These are phyloP conservation scores for Sebastiscus albofasciatus DNA, from an alignment of 2,797 vertebrate genomes.

Conservation along the genomic window DNA sequence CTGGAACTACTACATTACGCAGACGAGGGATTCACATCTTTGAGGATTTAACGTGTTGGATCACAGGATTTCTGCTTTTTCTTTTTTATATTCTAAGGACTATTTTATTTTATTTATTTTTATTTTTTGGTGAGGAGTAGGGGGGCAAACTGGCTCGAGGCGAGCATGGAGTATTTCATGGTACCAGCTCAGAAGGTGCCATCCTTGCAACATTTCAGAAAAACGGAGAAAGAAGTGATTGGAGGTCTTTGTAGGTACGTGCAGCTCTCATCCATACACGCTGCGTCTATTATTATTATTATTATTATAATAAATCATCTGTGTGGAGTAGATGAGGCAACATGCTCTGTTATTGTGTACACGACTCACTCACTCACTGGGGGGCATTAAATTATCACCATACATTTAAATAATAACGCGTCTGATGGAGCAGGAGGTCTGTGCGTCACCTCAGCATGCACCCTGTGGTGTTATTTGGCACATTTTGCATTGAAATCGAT, in stretches of 20 bases:
- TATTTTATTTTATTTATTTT: conserved; percentile 30
- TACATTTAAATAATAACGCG: conserved; percentile 2
- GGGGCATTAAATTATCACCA: conserved; percentile 14
- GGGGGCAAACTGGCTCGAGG: conserved; percentile 80
- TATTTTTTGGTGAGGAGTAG: background rate
- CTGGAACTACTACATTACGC: conserved; percentile 69
- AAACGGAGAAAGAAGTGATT: conserved; percentile 98
- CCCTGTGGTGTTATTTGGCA: conserved; percentile 28
- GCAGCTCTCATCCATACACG: conserved; percentile 12
- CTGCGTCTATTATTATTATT: background rate
- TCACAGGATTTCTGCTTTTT: conserved; percentile 37
- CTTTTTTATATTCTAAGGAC: conserved; percentile 38
- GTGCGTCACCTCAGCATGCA: background rate
- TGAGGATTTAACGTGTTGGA: conserved; percentile 36
- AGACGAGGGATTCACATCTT: conserved; percentile 27
- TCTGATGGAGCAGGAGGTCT: background rate
- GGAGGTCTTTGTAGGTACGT: conserved; percentile 94
- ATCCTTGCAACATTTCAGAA: conserved; percentile 96
- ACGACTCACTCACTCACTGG: conserved; percentile 51
- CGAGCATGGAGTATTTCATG: conserved; percentile 98
- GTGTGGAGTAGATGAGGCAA: conserved; percentile 65
- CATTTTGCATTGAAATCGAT: conserved; percentile 68
- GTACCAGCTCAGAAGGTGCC: conserved; percentile 97
- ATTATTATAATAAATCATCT: conserved; percentile 30
- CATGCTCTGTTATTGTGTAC: conserved; percentile 85